Percentiles rank a stretch among this genome's conserved stretches.
Conservation (phyloP, 2,113 vertebrate species). For the Willisornis vidua region DNA sequence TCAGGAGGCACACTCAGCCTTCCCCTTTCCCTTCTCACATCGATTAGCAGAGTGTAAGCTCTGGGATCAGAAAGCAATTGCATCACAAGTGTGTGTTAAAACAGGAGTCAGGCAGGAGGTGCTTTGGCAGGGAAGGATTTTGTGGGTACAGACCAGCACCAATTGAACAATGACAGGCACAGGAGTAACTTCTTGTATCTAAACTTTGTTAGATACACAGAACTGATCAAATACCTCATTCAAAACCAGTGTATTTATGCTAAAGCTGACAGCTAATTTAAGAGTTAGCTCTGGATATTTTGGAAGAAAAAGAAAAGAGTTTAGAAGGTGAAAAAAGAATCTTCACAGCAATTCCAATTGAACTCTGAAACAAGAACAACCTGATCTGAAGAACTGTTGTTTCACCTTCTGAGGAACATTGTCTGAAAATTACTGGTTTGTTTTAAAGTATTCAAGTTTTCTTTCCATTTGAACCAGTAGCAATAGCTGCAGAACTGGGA, state of each 20-base stretch:
- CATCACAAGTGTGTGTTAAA: background rate
- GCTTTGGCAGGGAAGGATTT: background rate
- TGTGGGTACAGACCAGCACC: background rate
- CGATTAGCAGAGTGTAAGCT: background rate
- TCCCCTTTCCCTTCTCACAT: background rate
- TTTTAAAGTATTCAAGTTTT: background rate
- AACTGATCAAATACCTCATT: background rate
- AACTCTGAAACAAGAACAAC: background rate
- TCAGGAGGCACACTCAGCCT: background rate
- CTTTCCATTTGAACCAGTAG: background rate
- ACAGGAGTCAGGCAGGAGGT: background rate
- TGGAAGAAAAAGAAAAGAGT: background rate
- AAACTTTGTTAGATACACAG: background rate
- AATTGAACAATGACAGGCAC: background rate
- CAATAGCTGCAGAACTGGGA: background rate
- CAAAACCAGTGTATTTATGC: background rate
- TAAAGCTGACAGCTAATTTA: background rate
- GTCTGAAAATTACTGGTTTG: background rate
- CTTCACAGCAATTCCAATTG: background rate
- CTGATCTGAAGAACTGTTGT: background rate
- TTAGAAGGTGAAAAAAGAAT: background rate
- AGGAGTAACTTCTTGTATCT: background rate
- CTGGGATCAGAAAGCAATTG: background rate
- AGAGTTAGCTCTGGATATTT: background rate
- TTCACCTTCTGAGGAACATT: background rate